phyloP scores from a whole-genome alignment of 2,888 invertebrate genomes.

The Heliconius sara region DNA sequence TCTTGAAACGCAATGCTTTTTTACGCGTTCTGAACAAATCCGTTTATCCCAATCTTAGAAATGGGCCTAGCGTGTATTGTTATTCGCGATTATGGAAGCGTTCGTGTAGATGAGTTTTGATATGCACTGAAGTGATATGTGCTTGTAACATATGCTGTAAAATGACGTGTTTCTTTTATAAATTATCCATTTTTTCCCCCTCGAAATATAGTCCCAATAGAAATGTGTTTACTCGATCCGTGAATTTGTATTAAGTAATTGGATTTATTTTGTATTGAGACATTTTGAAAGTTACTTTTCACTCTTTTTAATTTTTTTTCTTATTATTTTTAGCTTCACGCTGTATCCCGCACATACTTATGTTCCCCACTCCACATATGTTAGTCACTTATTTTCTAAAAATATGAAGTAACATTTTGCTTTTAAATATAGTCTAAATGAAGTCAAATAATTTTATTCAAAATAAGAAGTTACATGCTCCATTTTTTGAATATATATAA shows the following conservation, averaged over 20 bases:
- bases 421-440: too few relatives aligned
- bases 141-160: slow-evolving; percentile 25
- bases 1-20: slow-evolving; percentile 12
- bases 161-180: slow-evolving; percentile 15
- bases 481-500: too few relatives aligned
- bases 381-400: too few relatives aligned
- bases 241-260: background rate
- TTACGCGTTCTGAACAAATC: slow-evolving; percentile 47
- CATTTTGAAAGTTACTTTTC: background rate
- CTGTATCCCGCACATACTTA: too few relatives aligned
- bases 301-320: background rate
- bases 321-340: too few relatives aligned
- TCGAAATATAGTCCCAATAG: background rate
- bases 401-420: too few relatives aligned
- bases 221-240: background rate
- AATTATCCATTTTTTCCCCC: background rate
- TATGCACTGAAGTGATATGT: slow-evolving; percentile 36
- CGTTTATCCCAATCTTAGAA: slow-evolving; percentile 53
- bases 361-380: too few relatives aligned
- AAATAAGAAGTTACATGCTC: too few relatives aligned
- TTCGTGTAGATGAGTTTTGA: slow-evolving; percentile 40
- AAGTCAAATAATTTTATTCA: too few relatives aligned
- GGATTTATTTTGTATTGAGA: background rate
- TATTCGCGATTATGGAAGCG: slow-evolving; percentile 40
- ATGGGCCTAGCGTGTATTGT: slow-evolving; percentile 40